Base-by-base conservation (phyloP, 2,113 vertebrate species). In the Lampris megalopsis region DNA sequence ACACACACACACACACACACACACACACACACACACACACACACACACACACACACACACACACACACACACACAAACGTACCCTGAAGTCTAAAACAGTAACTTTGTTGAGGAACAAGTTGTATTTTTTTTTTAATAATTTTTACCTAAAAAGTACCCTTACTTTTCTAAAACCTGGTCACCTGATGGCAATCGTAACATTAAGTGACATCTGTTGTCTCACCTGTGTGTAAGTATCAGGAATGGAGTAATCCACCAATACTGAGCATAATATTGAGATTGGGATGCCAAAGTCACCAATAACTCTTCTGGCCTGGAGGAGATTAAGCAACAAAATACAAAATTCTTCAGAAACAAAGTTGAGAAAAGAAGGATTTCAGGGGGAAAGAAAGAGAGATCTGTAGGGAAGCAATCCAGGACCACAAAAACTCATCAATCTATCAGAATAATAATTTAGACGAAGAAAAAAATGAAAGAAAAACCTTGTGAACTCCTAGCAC, bases 221-320 rank as follows among this genome's bases (percentile, higher is more conserved):
- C 92, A 97, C 98, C 96, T 99, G 97, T 0, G 97, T 98, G 90
- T 99, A 99, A 0, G 97, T 99, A 81, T 98, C 97, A 40, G 97
- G 95, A 40, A 99, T 95, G 63, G 91, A 92, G 68, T 95, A 96
- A 84, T 98, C 97, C 84, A 99, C 91, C 5, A 98, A 74, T 56
- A 99, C 97, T 80, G 97, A 98, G 53, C 98, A 88, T 71, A 99
- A 86, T 75, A 99, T 98, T n/a, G 98, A 98, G 88, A 99, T 99
- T 10, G 98, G 97, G 81, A 99, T 97, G 59, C 98, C 98, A 1
- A 99, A 99, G 80, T 99, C 98, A 68, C 98, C 98, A 0, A 99
- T 99, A 85, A 99, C 95, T 86, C 98, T 95, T 71, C 98, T 96
- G 2, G 94, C 97, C 98, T 99, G 85, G 0, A 36, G 68, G 4